Base-by-base conservation (phyloP, 2,113 vertebrate species). In the Lasiurus cinereus region DNA sequence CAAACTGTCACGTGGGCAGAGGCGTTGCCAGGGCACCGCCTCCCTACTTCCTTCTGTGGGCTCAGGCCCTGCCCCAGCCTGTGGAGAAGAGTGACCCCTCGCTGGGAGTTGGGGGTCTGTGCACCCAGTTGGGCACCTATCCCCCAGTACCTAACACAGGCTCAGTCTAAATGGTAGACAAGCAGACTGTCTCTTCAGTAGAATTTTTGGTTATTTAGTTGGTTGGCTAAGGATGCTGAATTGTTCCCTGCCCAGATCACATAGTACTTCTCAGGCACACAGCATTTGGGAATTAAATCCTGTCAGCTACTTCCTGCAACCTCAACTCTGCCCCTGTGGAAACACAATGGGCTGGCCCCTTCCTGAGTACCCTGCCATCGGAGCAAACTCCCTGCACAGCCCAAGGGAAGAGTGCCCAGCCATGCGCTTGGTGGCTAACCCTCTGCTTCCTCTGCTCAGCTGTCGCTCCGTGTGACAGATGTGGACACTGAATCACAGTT, bases 1-100 rank as follows among this genome's bases (percentile, higher is more conserved):
- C 98, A 98, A 98, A 99, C 98, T 98, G 97, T 98, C 98, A 98
- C 97, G 93, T 97, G 97, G 66, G 70, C 72, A 4, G 16, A 11
- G 67, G 46, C 29, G 27, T 93, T 83, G 92, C 95, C 73, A 31
- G 62, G 52, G 54, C 50, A 16, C 29, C n/a, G 70, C 80, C 56
- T 74, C 46, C 27, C 21, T 3, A 21, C 88, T 91, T 91, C 95
- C 84, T 93, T 80, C 39, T 78, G 67, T 5, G 4, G 66, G 67
- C 7, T 6, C 82, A 27, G 67, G 64, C 50, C 48, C 29, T 27
- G 21, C 46, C 27, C 12, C n/a, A 18, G 33, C 14, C 56, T n/a
- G 39, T 10, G 0, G 70, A 72, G 64, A 22, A 36, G 50, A 29
- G 27, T 27, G 24, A 31, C 8, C 54, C 46, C 8, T 18, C 9